phyloP scores from a whole-genome alignment of 2,797 vertebrate genomes.

The Enteromius thamalakanensis region DNA sequence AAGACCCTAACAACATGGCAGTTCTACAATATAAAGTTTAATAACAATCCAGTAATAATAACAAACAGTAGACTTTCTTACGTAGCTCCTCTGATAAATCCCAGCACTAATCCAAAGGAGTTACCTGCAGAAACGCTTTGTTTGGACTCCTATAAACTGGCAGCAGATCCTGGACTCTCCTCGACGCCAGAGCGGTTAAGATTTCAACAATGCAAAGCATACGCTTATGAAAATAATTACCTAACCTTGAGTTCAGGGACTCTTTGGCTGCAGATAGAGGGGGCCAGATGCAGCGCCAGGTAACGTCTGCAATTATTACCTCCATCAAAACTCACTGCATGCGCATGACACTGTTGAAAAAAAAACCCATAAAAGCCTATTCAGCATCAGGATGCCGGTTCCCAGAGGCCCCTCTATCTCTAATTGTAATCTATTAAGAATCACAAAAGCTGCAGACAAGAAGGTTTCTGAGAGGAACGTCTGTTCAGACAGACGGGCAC shows the following conservation, averaged over 20 bases:
- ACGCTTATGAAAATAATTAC: constrained; percentile 48
- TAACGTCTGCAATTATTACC: constrained; percentile 50
- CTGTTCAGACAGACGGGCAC: constrained; percentile 80
- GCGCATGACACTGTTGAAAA: constrained; percentile 34
- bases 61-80: background rate
- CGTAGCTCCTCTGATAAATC: background rate
- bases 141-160: constrained; percentile 17
- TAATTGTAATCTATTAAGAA: constrained; percentile 73
- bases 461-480: constrained; percentile 64
- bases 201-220: constrained; percentile 36
- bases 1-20: background rate
- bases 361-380: constrained; percentile 57
- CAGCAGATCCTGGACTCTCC: constrained; percentile 36
- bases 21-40: background rate
- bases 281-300: constrained; percentile 30
- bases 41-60: too few relatives aligned
- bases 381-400: constrained; percentile 59
- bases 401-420: constrained; percentile 66
- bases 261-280: constrained; percentile 43
- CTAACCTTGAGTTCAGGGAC: constrained; percentile 40
- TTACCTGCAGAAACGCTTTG: constrained; percentile 37
- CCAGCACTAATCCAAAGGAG: constrained; percentile 58
- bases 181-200: constrained; percentile 26
- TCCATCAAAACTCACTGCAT: constrained; percentile 50
- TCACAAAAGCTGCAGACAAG: constrained; percentile 64